Conservation (phyloP, 2,113 vertebrate genomes). For the Crotophaga sulcirostris region DNA sequence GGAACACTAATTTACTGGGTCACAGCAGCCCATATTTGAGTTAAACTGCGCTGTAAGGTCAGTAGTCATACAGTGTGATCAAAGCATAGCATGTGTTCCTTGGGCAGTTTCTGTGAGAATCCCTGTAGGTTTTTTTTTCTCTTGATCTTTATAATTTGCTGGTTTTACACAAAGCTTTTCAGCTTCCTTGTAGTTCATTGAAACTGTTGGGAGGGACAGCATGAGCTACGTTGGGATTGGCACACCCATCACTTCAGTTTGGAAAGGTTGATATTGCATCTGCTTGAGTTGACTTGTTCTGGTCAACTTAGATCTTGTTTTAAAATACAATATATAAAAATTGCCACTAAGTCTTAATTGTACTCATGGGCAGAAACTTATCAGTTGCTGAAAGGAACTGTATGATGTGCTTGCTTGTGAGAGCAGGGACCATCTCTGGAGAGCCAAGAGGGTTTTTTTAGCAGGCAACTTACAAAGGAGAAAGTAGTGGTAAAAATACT, state of each 20-base stretch:
- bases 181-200: not conserved
- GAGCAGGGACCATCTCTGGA: not conserved
- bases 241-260: not conserved
- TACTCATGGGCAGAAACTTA: not conserved
- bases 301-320: not conserved
- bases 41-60: not conserved
- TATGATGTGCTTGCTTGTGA: not conserved
- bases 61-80: not conserved
- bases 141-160: not conserved
- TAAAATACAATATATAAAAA: not conserved
- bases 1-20: not conserved
- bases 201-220: not conserved
- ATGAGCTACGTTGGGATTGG: not conserved
- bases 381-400: not conserved
- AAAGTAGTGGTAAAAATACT: not conserved
- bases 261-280: not conserved
- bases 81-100: not conserved
- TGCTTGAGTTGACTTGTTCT: not conserved
- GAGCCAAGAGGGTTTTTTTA: not conserved
- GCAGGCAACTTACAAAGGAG: no score
- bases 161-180: not conserved
- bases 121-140: not conserved
- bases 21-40: not conserved
- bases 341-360: not conserved
- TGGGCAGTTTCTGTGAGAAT: not conserved